A percentile compares a stretch with the other conserved stretches of the same genome.
Evolutionary conservation across 30 jellyfish, hydroid and myxozoan genomes (phyloP).

Genomic region (Aurelia coerulea): DNA sequence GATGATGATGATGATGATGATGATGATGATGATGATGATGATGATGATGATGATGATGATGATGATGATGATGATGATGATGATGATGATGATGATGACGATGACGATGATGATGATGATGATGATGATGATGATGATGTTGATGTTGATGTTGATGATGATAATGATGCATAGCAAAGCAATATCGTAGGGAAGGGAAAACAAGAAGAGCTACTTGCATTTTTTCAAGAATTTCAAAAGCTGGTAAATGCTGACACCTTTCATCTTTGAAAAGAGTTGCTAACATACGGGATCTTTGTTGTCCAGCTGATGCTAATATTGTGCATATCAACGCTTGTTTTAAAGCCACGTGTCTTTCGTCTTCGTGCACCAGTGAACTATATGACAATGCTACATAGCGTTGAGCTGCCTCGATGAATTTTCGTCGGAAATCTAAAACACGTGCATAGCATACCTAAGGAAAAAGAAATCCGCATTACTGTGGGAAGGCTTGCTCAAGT

Average conservation of each 20-base stretch:
- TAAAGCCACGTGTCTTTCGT: slow-evolving; percentile 83
- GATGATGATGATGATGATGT: too few species aligned
- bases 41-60: too few species aligned
- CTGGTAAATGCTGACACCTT: slow-evolving; percentile 91
- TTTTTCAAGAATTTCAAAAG: slow-evolving; percentile 86
- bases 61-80: too few species aligned
- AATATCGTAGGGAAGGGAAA: too few species aligned
- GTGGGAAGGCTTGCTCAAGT: too few species aligned
- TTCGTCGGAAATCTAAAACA: slow-evolving; percentile 85
- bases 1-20: too few species aligned
- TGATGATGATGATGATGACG: too few species aligned
- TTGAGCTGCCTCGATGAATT: slow-evolving; percentile 93
- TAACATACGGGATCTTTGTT: slow-evolving; percentile 91
- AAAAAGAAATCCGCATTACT: neutral
- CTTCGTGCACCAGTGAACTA: slow-evolving; percentile 72
- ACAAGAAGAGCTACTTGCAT: too few species aligned
- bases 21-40: too few species aligned
- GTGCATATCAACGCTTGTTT: slow-evolving; percentile 86
- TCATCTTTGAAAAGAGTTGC: slow-evolving; percentile 90
- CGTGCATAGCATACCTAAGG: slow-evolving; percentile 89
- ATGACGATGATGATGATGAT: too few species aligned
- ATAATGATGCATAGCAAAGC: too few species aligned
- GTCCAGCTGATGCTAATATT: slow-evolving; percentile 91
- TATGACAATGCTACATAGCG: slow-evolving; percentile 83
- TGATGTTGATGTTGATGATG: too few species aligned